Evolutionary conservation across 2,113 vertebrate species (phyloP).

Genomic region (Australoheros scitulus): DNA sequence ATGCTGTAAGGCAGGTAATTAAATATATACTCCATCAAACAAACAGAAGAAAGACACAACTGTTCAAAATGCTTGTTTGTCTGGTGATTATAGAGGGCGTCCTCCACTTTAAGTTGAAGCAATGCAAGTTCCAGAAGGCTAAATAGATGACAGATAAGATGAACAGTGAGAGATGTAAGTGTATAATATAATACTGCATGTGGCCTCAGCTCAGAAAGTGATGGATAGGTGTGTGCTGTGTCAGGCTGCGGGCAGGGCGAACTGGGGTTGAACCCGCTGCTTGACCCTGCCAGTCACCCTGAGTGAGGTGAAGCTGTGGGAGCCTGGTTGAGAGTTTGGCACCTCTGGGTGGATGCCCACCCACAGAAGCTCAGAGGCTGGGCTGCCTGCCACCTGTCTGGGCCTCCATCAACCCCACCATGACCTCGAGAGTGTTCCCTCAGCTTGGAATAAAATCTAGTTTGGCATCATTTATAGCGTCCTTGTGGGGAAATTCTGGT

Average conservation of each 20-base stretch:
- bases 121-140: not conserved
- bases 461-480: not conserved
- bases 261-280: conserved; percentile 60
- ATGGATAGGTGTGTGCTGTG: conserved; percentile 1
- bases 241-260: conserved; percentile 48
- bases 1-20: not conserved
- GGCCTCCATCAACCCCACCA: conserved; percentile 38
- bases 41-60: not conserved
- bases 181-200: not conserved
- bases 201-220: not conserved
- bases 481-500: not conserved
- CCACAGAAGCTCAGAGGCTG: conserved; percentile 60
- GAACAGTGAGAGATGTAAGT: not conserved
- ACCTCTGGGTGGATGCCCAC: conserved; percentile 71
- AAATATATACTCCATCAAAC: not conserved
- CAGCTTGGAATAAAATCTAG: not conserved
- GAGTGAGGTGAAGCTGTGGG: conserved; percentile 70
- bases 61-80: not conserved
- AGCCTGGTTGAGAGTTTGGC: conserved; percentile 69
- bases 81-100: not conserved
- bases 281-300: conserved; percentile 48
- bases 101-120: not conserved
- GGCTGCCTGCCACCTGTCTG: conserved; percentile 74
- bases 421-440: conserved; percentile 37
- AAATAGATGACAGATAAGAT: not conserved